These are phyloP conservation scores for Morus bassanus DNA, from an alignment of 2,797 vertebrate genomes.

Conservation along the genomic window DNA sequence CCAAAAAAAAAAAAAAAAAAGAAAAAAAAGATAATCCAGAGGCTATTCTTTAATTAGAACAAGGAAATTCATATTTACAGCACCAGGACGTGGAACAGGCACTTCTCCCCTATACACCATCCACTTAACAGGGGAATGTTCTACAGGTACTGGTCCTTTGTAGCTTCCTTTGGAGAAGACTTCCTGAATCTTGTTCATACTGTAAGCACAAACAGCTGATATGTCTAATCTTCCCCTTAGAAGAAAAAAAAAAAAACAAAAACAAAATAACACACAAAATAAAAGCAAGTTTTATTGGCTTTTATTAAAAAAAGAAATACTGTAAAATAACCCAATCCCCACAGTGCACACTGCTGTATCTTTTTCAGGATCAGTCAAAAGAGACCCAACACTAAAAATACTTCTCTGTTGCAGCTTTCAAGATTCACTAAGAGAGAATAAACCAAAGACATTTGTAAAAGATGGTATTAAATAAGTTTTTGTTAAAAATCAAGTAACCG, in stretches of 20 bases:
- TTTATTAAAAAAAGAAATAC: background rate
- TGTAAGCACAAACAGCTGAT: slow-evolving; percentile 76
- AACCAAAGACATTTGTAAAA: background rate
- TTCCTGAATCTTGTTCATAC: slow-evolving; percentile 58
- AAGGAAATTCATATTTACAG: slow-evolving; percentile 68
- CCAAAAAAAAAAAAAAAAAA: background rate
- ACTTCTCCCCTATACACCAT: slow-evolving; percentile 76
- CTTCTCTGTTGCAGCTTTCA: background rate
- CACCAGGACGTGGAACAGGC: slow-evolving; percentile 80
- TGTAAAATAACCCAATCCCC: background rate
- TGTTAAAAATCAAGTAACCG: background rate
- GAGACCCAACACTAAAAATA: background rate
- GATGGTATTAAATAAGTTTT: background rate
- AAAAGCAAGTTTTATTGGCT: background rate
- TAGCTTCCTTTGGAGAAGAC: slow-evolving; percentile 80
- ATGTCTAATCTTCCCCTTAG: slow-evolving; percentile 72
- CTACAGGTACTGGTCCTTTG: slow-evolving; percentile 74
- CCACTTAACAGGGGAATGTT: slow-evolving; percentile 76
- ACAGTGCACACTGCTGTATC: background rate
- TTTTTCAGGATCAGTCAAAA: background rate
- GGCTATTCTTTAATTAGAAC: background rate
- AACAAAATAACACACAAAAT: background rate
- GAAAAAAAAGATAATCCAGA: background rate
- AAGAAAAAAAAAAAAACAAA: background rate
- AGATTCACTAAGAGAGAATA: background rate